These are phyloP conservation scores for Bombus waltoni DNA, from an alignment of 1,140 invertebrate genomes.

Conservation along the genomic window DNA sequence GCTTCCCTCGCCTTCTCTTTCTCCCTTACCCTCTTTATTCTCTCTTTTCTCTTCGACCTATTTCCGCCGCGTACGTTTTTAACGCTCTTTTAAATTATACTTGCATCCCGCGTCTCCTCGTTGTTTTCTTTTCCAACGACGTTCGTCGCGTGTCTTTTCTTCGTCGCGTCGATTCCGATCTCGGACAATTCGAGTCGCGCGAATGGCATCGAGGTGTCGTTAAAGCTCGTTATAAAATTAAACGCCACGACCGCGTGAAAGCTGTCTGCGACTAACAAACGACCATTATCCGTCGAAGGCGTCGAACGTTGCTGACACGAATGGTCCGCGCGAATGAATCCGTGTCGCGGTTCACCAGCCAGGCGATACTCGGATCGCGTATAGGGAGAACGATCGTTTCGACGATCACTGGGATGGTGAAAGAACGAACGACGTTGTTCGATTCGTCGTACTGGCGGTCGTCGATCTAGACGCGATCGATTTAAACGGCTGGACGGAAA, in stretches of 20 bases:
- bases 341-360: not conserved
- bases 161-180: constrained; percentile 12
- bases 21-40: too few species aligned
- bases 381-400: not conserved
- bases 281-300: constrained; percentile 18
- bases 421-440: not conserved
- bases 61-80: constrained; percentile 10
- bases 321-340: constrained; percentile 46
- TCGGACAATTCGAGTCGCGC: constrained; percentile 30
- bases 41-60: not conserved
- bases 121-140: not conserved
- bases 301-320: not conserved
- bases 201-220: constrained; percentile 52
- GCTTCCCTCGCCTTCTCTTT: not conserved
- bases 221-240: constrained; percentile 65
- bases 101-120: not conserved
- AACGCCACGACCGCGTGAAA: constrained; percentile 56
- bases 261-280: constrained; percentile 61
- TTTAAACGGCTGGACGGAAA: not conserved
- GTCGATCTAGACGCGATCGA: not conserved
- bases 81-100: not conserved
- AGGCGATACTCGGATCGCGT: not conserved
- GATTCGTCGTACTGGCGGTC: not conserved
- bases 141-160: not conserved
- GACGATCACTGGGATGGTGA: not conserved